A percentile compares a stretch with the other conserved stretches of the same genome.
Evolutionary conservation across 2,113 vertebrate genomes (phyloP).

Genomic region (Laticauda laticaudata): DNA sequence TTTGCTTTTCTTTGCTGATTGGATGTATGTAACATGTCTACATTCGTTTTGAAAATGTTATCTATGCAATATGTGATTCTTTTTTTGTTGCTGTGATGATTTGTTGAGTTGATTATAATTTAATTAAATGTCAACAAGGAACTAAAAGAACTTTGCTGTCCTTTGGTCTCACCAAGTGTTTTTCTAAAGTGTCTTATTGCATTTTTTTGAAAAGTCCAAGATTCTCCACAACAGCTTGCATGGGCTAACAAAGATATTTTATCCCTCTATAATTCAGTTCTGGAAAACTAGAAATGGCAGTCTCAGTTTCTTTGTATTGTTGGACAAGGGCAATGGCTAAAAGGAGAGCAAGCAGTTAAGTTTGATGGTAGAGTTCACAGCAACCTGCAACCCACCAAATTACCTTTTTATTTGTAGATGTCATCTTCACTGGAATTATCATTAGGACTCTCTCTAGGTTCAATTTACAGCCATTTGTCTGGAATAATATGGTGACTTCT

Average conservation of each 20-base stretch:
- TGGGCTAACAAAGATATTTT: neutral
- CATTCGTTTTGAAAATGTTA: neutral
- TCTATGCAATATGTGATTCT: neutral
- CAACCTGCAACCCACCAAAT: neutral
- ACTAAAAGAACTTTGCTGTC: neutral
- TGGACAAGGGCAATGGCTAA: neutral
- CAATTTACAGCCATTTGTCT: neutral
- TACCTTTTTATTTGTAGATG: neutral
- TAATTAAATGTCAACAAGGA: neutral
- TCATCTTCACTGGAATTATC: neutral
- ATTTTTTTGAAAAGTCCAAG: neutral
- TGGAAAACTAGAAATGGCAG: neutral
- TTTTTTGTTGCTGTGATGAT: neutral
- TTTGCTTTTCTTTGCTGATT: neutral
- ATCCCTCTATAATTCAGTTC: neutral
- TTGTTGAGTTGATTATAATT: neutral
- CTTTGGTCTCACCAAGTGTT: neutral
- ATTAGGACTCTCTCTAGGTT: neutral
- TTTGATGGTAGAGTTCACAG: neutral
- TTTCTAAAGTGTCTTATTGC: neutral
- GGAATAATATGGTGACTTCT: neutral
- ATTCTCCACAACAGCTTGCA: neutral
- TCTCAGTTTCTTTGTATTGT: neutral
- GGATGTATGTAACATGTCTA: neutral
- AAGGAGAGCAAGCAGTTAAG: neutral